These are phyloP conservation scores for Drosophila planitibia DNA, from an alignment of 2,888 invertebrate genomes.

Conservation along the genomic window DNA sequence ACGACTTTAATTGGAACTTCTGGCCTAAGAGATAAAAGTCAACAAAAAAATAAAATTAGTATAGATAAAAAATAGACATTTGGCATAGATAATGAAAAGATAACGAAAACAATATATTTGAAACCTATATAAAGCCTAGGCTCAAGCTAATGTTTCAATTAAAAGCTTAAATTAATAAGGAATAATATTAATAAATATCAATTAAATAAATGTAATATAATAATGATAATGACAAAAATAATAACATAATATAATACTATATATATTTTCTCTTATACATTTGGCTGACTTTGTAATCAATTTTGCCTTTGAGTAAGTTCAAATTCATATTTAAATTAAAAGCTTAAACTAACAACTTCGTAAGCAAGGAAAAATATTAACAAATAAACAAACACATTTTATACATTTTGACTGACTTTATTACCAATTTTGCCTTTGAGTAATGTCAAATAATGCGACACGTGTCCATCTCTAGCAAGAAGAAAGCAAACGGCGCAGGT, in stretches of 20 bases:
- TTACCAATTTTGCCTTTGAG: background rate
- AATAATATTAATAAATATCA: background rate
- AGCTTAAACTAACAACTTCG: background rate
- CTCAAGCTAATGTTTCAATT: background rate
- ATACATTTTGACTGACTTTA: background rate
- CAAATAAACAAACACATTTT: background rate
- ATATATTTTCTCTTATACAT: background rate
- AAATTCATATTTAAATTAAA: background rate
- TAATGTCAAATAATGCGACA: background rate
- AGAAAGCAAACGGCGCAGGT: constrained; percentile 69
- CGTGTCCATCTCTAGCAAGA: constrained; percentile 20
- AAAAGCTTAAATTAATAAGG: background rate
- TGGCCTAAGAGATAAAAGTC: background rate
- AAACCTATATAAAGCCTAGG: background rate
- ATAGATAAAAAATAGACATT: background rate
- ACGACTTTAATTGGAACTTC: background rate
- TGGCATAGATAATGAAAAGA: background rate
- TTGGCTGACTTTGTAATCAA: background rate
- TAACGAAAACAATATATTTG: background rate
- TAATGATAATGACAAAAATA: background rate
- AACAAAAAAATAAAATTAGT: background rate
- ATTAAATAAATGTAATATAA: background rate
- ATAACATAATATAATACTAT: background rate
- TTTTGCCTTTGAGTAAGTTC: background rate
- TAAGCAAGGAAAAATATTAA: background rate